Conservation (phyloP, 2,888 invertebrate genomes). For the Eumacrocentrus americanus region DNA sequence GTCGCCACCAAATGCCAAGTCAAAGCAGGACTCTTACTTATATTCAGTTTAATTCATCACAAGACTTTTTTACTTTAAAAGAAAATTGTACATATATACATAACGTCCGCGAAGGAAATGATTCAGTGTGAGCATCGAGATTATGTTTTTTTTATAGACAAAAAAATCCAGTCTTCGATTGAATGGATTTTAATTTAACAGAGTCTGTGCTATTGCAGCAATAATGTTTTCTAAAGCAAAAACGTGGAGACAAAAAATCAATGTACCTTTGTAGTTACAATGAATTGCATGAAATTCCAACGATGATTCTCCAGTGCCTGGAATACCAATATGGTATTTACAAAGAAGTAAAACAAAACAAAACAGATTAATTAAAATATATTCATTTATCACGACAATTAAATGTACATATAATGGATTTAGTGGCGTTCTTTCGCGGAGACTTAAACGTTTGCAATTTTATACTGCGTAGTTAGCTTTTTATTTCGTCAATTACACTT, state of each 20-base stretch:
- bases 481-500: constrained; percentile 27
- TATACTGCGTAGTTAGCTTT: constrained; percentile 36
- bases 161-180: too few relatives aligned
- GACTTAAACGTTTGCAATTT: constrained; percentile 43
- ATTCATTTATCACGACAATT: constrained; percentile 15
- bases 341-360: constrained; percentile 10
- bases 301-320: constrained; percentile 35
- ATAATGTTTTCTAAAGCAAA: neutral
- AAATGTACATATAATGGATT: constrained; percentile 6
- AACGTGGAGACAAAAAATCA: constrained; percentile 1
- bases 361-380: constrained; percentile 29
- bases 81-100: constrained; percentile 10
- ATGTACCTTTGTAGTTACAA: constrained; percentile 4
- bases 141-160: neutral
- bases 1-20: constrained; percentile 77
- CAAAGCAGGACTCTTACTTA: constrained; percentile 79
- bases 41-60: constrained; percentile 76
- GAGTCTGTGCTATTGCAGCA: too few relatives aligned
- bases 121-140: neutral
- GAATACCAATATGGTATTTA: constrained; percentile 25
- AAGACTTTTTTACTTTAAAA: constrained; percentile 1
- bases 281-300: constrained; percentile 21
- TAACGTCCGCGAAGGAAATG: constrained; percentile 6
- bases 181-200: too few relatives aligned
- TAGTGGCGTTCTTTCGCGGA: constrained; percentile 26